A percentile compares a stretch with the other conserved stretches of the same genome.
Evolutionary conservation across 2,797 vertebrate genomes (phyloP).

Genomic region (Streptopelia turtur): DNA sequence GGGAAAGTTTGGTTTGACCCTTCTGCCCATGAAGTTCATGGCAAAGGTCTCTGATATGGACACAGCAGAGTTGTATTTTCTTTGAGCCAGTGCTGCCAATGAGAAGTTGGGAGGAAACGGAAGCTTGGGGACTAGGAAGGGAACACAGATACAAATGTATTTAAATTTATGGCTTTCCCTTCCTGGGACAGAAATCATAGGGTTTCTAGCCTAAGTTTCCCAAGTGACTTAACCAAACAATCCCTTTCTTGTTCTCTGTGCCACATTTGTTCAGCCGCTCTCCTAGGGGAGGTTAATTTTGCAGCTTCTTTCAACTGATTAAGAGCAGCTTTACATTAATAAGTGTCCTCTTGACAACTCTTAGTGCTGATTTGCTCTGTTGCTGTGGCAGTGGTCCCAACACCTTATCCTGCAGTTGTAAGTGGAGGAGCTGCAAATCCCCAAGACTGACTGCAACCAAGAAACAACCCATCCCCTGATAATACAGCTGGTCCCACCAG

Average conservation of each 20-base stretch:
- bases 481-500: neutral
- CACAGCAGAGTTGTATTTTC: neutral
- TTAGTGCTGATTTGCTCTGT: neutral
- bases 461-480: neutral
- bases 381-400: accelerated
- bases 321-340: slow-evolving; percentile 12
- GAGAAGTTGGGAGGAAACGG: neutral
- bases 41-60: neutral
- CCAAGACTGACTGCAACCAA: accelerated
- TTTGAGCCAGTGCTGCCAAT: neutral
- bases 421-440: neutral
- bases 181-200: neutral
- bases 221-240: neutral
- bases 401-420: neutral
- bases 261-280: neutral
- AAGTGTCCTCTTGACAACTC: neutral
- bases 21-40: neutral
- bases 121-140: accelerated
- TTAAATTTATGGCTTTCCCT: neutral
- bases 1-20: neutral
- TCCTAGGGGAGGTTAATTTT: neutral
- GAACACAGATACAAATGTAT: neutral
- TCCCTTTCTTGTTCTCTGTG: neutral
- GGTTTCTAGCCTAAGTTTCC: neutral
- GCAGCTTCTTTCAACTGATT: slow-evolving; percentile 6